Base-by-base conservation (phyloP, 2,888 invertebrate species). In the Hemicrepidius hirtus region DNA sequence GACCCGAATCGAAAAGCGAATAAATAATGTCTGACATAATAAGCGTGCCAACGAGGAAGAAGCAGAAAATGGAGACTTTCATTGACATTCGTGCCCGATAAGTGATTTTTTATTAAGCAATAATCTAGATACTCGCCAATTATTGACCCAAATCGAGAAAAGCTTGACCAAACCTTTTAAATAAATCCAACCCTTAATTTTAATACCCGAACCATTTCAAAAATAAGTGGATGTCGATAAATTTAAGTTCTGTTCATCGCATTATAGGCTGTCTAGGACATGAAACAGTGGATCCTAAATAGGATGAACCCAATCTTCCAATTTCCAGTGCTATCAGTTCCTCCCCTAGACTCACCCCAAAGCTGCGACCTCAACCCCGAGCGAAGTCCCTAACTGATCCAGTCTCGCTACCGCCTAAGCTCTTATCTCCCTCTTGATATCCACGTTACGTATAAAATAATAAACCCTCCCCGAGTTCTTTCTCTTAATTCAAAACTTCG, bases 271-370 rank as follows among this genome's bases (percentile, higher is more conserved):
- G 21, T 21, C 32, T 41, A 66, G 28, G 57, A 18, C 12, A 44
- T 66, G 55, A 46, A 66, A 55, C 66, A 57, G 44, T 66, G 55
- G 66, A 66, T 55, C 21, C 55, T 66, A 60, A 68, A 59, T 59
- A 60, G 68, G 60, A 60, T 60, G 60, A 68, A 50, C 68, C 46
- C 68, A 60, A 68, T 68, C 68, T 68, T 60, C 68, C 68, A 68
- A 68, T 68, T 68, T 60, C 68, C 35, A 68, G 49, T 60, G 28
- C 49, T 46, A 46, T 46, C 46, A 20, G 46, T 18, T 46, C 16
- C 67, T n/a, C 60, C 60, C 60, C 60, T 24, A 21, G 13, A 60
- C 21, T 49, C 49, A 57, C 49, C 60, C 68, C 60, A 21, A 68
- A 49, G 57, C 35, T 55, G 13, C 21, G 49, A 55, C 65, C 35